Evolutionary conservation across 1,140 invertebrate species (phyloP), one percentile per base, ranked within the genome.

Genomic region (Drosophila burlai): DNA sequence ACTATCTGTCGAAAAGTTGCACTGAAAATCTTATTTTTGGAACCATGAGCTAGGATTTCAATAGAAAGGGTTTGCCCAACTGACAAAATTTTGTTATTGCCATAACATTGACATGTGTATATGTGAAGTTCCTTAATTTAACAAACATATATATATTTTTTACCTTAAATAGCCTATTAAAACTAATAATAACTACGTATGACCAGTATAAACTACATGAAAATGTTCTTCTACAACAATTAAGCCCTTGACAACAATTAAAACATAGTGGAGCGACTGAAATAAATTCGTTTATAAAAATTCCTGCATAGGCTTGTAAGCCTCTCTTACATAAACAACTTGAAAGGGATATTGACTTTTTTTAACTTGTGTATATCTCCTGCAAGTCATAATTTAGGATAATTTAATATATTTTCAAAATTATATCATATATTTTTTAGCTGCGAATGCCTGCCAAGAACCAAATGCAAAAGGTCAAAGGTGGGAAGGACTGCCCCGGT

Each of bases 381-480:
- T 3, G 9, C 10, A 16, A 36, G 15, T 24, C 26, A n/a, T 13
- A 7, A 21, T 21, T 21, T 21, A 21, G 21, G 21, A 21, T 45
- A 26, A 71, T 68, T 31, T 72, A 50, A 50, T 43, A 61, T 73
- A 52, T 61, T 73, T 73, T 61, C 9, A 18, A 73, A 73, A 73
- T 73, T 73, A 73, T 73, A 73, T 73, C 69, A 73, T 73, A 61
- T 50, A 40, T 31, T 67, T 68, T 67, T 31, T 74, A 62, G 64
- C 45, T 60, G 47, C 65, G 36, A 42, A 40, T 55, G 67, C 45
- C 73, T 77, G 75, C 74, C 74, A 77, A 61, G 62, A 77, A 55
- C 49, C 69, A 55, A 69, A 58, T 50, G 52, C 60, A 68, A 87
- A 87, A 87, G 84, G 81, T 82, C 84, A 87, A 84, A 87, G 84